phyloP scores from a whole-genome alignment of 2,113 vertebrate species.

The Sturnira hondurensis region DNA sequence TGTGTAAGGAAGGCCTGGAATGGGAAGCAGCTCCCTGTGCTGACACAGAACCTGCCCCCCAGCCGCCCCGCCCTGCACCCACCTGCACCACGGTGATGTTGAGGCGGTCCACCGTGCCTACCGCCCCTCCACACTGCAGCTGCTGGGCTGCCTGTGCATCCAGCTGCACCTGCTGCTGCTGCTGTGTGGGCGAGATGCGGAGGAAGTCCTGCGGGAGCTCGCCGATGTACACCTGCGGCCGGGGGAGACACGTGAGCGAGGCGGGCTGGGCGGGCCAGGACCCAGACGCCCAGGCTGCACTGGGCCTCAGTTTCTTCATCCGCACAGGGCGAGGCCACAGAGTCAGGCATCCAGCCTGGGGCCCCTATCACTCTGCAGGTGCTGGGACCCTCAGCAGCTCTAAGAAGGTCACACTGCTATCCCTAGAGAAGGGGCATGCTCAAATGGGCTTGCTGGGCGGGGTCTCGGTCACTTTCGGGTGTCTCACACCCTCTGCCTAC shows the following conservation, averaged over 20 bases:
- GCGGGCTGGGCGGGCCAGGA: rapidly evolving
- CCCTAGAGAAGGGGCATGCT: rapidly evolving
- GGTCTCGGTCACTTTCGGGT: rapidly evolving
- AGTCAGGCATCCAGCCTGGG: background rate
- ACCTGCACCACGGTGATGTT: slow-evolving; percentile 99
- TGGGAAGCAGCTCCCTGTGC: no score
- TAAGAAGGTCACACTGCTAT: no score
- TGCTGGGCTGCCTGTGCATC: slow-evolving; percentile 95
- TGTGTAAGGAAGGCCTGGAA: background rate
- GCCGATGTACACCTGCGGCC: slow-evolving; percentile 90
- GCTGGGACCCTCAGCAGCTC: background rate
- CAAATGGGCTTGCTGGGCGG: no score
- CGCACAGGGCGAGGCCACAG: rapidly evolving
- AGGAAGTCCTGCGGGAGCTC: slow-evolving; percentile 97
- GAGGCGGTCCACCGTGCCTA: slow-evolving; percentile 91
- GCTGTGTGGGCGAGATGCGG: slow-evolving; percentile 93
- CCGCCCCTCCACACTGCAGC: slow-evolving; percentile 90
- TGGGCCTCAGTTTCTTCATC: background rate
- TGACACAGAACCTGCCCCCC: no score
- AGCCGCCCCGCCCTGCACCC: rapidly evolving
- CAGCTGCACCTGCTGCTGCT: slow-evolving; percentile 95
- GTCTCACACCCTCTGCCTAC: no score
- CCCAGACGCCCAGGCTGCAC: rapidly evolving
- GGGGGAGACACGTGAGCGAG: rapidly evolving
- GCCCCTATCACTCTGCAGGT: no score